Conservation (phyloP, 1,140 invertebrate genomes). For the Trinorchestia longiramus region DNA sequence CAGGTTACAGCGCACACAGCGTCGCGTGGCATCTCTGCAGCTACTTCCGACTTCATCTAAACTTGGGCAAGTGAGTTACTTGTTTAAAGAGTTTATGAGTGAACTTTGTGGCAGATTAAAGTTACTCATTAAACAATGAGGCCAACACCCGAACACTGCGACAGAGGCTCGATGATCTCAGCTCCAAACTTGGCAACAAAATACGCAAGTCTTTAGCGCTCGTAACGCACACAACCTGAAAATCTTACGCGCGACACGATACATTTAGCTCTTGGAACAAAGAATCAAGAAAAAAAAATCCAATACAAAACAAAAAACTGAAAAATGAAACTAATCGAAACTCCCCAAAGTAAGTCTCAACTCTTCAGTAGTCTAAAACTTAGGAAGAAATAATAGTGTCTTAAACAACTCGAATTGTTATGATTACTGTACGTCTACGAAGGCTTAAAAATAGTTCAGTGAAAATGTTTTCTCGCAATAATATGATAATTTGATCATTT, state of each 20-base stretch:
- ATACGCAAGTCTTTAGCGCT: not conserved
- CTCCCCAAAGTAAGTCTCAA: not conserved
- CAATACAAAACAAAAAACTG: not conserved
- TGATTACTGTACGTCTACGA: not conserved
- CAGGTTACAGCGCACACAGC: not conserved
- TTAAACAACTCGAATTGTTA: not conserved
- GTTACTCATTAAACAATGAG: conserved; percentile 53
- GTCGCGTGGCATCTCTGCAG: not conserved
- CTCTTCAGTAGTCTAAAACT: not conserved
- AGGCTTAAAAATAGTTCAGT: not conserved
- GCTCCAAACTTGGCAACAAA: conserved; percentile 6
- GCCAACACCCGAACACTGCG: conserved; percentile 10
- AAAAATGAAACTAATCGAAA: not conserved
- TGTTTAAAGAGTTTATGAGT: conserved; percentile 53
- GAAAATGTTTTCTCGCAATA: not conserved
- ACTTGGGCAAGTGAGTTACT: conserved; percentile 42
- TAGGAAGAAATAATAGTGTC: not conserved
- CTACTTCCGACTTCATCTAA: conserved; percentile 52
- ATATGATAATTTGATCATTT: not conserved
- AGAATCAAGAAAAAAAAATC: not conserved
- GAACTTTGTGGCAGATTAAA: conserved; percentile 38
- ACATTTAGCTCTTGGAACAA: not conserved
- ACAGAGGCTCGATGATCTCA: not conserved
- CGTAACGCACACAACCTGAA: not conserved
- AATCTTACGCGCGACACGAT: not conserved